Evolutionary conservation across 53 echinoderm and acorn worm species (phyloP), one percentile per base, ranked within the genome.

Genomic region (Luidia sarsii): DNA sequence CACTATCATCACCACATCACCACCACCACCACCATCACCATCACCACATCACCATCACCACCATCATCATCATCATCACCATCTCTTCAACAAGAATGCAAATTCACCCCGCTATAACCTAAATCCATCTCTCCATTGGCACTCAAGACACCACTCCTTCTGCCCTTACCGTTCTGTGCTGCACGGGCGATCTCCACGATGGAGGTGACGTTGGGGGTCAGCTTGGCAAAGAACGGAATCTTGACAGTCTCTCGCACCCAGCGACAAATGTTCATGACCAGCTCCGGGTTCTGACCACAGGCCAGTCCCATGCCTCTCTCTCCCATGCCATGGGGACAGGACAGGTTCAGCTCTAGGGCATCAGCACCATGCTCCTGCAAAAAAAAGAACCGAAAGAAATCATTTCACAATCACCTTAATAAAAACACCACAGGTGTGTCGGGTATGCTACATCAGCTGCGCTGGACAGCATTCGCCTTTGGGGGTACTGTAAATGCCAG

Each of bases 251-350:
- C 99, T 36, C 89, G 57, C 31, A 99, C 99, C 99, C 99, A 99
- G 41, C 94, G 84, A 33, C 99, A 99, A 64, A 99, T 99, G 87
- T 94, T 94, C 0, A 91, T 82, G 4, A 99, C 99, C 22, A 99
- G 67, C 52, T 99, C 99, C 23, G 99, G 93, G 67, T 99, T 91
- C 67, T 99, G 99, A 0, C 99, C 99, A 59, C 99, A 99, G 41
- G 99, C 99, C 18, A 99, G 79, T 19, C 99, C 99, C 99, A 99
- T 99, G 1, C 99, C 99, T 35, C 85, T 71, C 87, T 99, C 99
- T 37, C 99, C 99, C 99, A 99, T 99, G 18, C 99, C 99, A 80
- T 99, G 99, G 33, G 99, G 99, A 64, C 99, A 99, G 50, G 99
- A 99, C 30, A 99, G 84, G 77, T 99, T 99, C 71, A 99, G 51